A percentile compares a stretch with the other conserved stretches of the same genome.
phyloP scores from a whole-genome alignment of 2,113 vertebrate species.

The Hippopotamus amphibius region DNA sequence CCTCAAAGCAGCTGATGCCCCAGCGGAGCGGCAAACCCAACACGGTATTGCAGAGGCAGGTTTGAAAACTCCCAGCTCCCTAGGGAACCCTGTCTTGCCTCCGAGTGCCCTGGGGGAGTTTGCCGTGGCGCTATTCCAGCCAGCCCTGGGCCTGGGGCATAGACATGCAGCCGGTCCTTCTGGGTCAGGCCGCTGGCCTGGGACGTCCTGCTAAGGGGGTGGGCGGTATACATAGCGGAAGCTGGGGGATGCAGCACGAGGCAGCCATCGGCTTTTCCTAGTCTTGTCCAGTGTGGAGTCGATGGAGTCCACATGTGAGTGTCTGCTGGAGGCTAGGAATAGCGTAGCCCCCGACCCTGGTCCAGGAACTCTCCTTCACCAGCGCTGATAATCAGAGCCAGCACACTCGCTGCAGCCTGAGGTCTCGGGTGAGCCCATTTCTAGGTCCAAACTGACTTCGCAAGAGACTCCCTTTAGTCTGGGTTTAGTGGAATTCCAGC shows the following conservation, averaged over 20 bases:
- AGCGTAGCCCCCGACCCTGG: background rate
- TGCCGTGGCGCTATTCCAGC: background rate
- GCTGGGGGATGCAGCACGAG: background rate
- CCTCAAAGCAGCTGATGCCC: constrained; percentile 11
- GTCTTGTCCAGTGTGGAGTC: background rate
- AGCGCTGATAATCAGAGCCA: background rate
- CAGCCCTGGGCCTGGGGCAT: background rate
- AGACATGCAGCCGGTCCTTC: background rate
- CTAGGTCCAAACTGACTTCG: background rate
- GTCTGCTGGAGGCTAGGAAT: background rate
- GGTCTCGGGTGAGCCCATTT: background rate
- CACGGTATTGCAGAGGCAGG: constrained; percentile 62
- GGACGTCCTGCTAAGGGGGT: background rate
- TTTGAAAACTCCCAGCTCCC: constrained; percentile 15
- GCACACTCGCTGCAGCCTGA: rapidly evolving
- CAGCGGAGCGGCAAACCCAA: constrained; percentile 56
- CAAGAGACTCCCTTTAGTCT: background rate
- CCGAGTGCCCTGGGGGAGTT: background rate
- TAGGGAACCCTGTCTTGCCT: background rate
- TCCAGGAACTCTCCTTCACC: background rate
- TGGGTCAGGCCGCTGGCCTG: background rate
- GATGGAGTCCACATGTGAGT: background rate
- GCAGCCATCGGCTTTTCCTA: background rate
- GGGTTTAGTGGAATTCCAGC: background rate
- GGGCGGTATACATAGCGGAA: rapidly evolving